These are phyloP conservation scores for Aromia moschata DNA, from an alignment of 2,888 invertebrate species.

Conservation along the genomic window DNA sequence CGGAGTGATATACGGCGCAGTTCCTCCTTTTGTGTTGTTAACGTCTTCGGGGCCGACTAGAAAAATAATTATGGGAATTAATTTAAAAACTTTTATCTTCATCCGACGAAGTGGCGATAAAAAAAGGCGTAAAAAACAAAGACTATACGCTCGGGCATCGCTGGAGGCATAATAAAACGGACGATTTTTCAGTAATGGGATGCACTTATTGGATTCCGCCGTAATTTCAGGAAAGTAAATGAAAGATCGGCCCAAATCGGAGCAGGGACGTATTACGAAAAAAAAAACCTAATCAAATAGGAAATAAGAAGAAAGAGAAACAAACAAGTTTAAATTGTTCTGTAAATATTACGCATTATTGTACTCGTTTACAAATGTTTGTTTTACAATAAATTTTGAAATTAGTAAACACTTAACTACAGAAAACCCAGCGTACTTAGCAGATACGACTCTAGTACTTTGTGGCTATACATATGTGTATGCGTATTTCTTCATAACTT, in stretches of 20 bases:
- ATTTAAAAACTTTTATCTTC: neutral
- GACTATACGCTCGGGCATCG: neutral
- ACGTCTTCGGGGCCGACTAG: neutral
- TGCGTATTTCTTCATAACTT: too few species aligned
- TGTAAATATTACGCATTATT: too few species aligned
- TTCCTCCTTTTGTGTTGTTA: neutral
- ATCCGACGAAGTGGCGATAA: neutral
- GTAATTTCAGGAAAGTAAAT: slow-evolving; percentile 9
- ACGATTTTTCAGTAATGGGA: slow-evolving; percentile 6
- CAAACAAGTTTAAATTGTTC: too few species aligned
- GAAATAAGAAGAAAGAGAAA: too few species aligned
- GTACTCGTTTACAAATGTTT: too few species aligned
- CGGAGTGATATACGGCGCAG: too few species aligned
- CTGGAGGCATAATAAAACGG: slow-evolving; percentile 1
- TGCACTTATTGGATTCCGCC: slow-evolving; percentile 7
- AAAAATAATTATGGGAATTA: neutral
- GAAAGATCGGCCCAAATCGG: neutral
- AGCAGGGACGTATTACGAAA: neutral
- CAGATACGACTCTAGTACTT: too few species aligned
- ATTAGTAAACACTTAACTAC: too few species aligned
- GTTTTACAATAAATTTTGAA: too few species aligned
- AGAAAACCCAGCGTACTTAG: too few species aligned
- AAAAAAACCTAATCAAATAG: too few species aligned
- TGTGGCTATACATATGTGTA: too few species aligned
- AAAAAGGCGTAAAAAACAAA: neutral